phyloP scores from a whole-genome alignment of 2,113 vertebrate species.

The Oryzias melastigma region DNA sequence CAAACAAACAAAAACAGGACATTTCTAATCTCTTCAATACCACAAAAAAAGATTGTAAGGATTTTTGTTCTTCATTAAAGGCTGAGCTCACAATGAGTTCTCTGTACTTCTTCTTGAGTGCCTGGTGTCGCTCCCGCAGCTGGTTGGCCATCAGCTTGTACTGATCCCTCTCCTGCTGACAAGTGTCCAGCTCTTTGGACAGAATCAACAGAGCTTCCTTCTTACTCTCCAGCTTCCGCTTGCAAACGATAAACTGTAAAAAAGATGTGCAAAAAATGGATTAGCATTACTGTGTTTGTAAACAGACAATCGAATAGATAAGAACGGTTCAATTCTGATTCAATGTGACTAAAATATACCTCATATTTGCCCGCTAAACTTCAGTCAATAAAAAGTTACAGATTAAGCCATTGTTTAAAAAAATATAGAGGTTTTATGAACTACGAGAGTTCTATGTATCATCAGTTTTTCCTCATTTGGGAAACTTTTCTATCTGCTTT shows the following conservation, averaged over 20 bases:
- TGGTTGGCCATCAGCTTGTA: slow-evolving; percentile 98
- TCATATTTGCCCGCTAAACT: no score
- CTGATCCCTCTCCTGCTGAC: slow-evolving; percentile 96
- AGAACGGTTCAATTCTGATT: no score
- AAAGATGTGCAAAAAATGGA: neutral
- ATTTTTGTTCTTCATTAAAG: neutral
- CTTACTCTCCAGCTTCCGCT: slow-evolving; percentile 94
- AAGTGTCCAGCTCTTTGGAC: slow-evolving; percentile 94
- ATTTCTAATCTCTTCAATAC: neutral
- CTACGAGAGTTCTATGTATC: no score
- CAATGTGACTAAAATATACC: no score
- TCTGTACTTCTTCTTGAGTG: slow-evolving; percentile 93
- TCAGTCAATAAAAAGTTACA: no score
- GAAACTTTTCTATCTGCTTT: no score
- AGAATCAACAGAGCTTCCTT: slow-evolving; percentile 94
- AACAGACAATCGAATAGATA: no score
- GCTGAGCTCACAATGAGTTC: slow-evolving; percentile 86
- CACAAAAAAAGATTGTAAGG: neutral
- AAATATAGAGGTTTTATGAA: no score
- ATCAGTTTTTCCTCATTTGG: no score
- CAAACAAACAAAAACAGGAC: slow-evolving; percentile 9
- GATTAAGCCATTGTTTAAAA: no score
- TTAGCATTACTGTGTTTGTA: no score
- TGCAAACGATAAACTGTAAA: slow-evolving; percentile 89
- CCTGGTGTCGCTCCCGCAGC: slow-evolving; percentile 90